Evolutionary conservation across 1,140 invertebrate genomes (phyloP).

Genomic region (Bemisia tabaci): DNA sequence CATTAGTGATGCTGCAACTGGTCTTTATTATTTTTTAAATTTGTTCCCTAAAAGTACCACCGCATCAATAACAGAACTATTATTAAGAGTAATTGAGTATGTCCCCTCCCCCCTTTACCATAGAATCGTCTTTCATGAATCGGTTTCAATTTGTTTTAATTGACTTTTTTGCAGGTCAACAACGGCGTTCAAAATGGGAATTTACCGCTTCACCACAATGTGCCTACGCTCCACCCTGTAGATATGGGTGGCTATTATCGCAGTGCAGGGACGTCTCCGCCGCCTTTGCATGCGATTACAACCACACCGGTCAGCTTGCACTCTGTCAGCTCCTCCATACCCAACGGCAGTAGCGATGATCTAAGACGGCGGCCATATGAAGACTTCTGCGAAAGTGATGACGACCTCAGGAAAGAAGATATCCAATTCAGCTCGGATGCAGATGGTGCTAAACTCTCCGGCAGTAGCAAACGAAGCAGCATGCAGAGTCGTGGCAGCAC

Average conservation of each 20-base stretch:
- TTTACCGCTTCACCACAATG: constrained; percentile 21
- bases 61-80: too few species aligned
- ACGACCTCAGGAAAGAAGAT: constrained; percentile 73
- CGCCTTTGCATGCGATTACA: constrained; percentile 28
- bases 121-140: too few species aligned
- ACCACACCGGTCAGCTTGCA: constrained; percentile 33
- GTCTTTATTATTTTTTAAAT: too few species aligned
- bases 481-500: constrained; percentile 80
- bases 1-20: too few species aligned
- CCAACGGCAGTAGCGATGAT: constrained; percentile 40
- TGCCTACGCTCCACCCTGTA: constrained; percentile 19
- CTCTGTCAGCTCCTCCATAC: constrained; percentile 32
- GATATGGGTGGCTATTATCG: constrained; percentile 27
- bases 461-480: constrained; percentile 74
- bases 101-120: too few species aligned
- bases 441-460: constrained; percentile 37
- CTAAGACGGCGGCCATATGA: constrained; percentile 48
- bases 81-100: too few species aligned
- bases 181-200: constrained; percentile 18
- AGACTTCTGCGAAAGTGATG: constrained; percentile 75
- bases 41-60: too few species aligned
- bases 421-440: constrained; percentile 66
- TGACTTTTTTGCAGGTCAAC: too few species aligned
- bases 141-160: too few species aligned
- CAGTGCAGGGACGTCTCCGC: constrained; percentile 36